Base-by-base conservation (phyloP, 2,888 invertebrate species). In the Ashinkailepas kermadecensis region DNA sequence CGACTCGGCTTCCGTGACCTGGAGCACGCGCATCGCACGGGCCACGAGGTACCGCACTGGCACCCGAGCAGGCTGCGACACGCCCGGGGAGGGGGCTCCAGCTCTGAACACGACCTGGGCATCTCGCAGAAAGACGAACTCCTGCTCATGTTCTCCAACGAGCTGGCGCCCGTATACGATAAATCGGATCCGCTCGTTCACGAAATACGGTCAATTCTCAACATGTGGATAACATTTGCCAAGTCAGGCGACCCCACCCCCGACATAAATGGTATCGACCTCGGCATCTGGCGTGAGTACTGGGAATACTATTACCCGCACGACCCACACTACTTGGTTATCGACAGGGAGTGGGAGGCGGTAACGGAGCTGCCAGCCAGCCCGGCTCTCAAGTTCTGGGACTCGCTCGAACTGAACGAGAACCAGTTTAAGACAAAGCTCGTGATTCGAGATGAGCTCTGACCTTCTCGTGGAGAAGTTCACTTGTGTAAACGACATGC, bases 71-170 rank as follows among this genome's bases (percentile, higher is more conserved):
- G 54, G 21, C 74, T 54, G 54, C 39, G 74, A 6, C 23, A 54
- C 18, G 74, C 74, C 2, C 74, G 54, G 6, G 25, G n/a, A 12
- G 54, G 21, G 9, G 54, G 18, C 15, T 23, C 65, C 59, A 15
- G 12, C 15, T 11, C 12, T 9, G 74, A n/a, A 54, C 74, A 74
- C 54, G 54, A 74, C 18, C 74, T 74, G 8, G 74, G 74, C 21
- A 23, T 74, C 8, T 74, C 74, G 39, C 74, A 74, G 54, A 74
- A 74, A 54, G 74, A 74, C 74, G 74, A 74, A 54, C 74, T 74
- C 13, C 74, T 74, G 15, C 74, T 74, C 74, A 74, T 74, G 74
- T 74, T 74, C 74, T 74, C 74, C 74, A 74, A 74, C 21, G 74
- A 74, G 18, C 13, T 74, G 39, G 25, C 74, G 15, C 74, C 74